Conservation (phyloP, 2,113 vertebrate species). For the Lynx canadensis region DNA sequence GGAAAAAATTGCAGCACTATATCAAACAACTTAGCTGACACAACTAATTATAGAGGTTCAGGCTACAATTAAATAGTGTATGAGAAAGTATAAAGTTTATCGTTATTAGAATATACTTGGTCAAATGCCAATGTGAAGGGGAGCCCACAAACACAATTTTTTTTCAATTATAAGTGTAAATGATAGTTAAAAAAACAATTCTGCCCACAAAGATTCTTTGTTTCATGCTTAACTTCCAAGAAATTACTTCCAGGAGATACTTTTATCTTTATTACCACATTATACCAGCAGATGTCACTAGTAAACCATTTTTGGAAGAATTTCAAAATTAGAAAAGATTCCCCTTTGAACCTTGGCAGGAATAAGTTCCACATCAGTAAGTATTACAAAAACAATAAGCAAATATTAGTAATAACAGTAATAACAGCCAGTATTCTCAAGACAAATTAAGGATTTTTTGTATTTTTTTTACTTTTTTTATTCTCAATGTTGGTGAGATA, state of each 20-base stretch:
- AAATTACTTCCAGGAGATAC: constrained; percentile 9
- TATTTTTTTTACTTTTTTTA: neutral
- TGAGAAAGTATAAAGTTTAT: neutral
- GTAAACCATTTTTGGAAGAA: constrained; percentile 62
- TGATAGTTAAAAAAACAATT: constrained; percentile 15
- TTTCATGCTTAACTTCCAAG: neutral
- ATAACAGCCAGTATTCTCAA: neutral
- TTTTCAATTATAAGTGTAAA: neutral
- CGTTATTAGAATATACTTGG: neutral
- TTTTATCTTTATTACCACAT: constrained; percentile 59
- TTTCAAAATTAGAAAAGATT: neutral
- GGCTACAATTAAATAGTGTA: neutral
- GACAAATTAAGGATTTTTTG: neutral
- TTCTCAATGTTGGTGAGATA: neutral
- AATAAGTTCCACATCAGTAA: neutral
- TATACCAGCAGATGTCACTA: constrained; percentile 85
- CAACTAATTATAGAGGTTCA: neutral
- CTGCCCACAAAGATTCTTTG: neutral
- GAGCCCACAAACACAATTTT: neutral
- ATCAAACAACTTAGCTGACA: neutral
- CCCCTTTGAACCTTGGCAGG: neutral
- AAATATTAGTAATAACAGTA: neutral
- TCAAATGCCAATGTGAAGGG: neutral
- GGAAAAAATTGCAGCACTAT: neutral
- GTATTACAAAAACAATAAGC: neutral